A percentile compares a stretch with the other conserved stretches of the same genome.
Evolutionary conservation across 2,113 vertebrate genomes (phyloP).

Genomic region (Dermatemys mawii): DNA sequence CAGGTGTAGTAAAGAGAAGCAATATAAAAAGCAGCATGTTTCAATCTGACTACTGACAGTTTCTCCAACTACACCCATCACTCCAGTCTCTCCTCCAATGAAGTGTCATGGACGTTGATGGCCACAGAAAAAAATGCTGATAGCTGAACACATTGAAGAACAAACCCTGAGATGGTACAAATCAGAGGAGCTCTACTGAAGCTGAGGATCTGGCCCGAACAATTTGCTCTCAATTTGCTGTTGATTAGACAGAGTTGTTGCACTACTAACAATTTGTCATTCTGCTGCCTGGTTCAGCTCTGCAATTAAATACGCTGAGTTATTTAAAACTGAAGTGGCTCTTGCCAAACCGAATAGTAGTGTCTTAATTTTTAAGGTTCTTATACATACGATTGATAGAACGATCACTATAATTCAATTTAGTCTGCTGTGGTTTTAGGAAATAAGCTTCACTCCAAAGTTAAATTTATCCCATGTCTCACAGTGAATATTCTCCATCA

Average conservation of each 20-base stretch:
- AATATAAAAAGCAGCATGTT: neutral
- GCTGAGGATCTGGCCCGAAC: neutral
- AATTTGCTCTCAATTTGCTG: neutral
- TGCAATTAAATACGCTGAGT: neutral
- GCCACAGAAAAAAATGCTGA: neutral
- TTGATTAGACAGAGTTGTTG: neutral
- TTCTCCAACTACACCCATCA: neutral
- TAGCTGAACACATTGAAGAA: neutral
- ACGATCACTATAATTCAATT: neutral
- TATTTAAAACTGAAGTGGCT: neutral
- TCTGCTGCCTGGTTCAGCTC: rapidly evolving
- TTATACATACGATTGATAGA: neutral
- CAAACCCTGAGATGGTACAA: neutral
- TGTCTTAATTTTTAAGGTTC: neutral
- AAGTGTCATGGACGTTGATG: neutral
- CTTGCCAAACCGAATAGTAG: neutral
- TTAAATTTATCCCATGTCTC: neutral
- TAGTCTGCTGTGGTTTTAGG: neutral
- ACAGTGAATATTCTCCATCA: neutral
- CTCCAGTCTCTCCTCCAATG: rapidly evolving
- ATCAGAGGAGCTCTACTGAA: neutral
- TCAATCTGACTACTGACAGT: neutral
- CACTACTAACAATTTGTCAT: neutral
- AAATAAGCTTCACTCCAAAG: neutral
- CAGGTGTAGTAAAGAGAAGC: rapidly evolving